phyloP scores from a whole-genome alignment of 2,113 vertebrate genomes.

The Pangasianodon gigas region DNA sequence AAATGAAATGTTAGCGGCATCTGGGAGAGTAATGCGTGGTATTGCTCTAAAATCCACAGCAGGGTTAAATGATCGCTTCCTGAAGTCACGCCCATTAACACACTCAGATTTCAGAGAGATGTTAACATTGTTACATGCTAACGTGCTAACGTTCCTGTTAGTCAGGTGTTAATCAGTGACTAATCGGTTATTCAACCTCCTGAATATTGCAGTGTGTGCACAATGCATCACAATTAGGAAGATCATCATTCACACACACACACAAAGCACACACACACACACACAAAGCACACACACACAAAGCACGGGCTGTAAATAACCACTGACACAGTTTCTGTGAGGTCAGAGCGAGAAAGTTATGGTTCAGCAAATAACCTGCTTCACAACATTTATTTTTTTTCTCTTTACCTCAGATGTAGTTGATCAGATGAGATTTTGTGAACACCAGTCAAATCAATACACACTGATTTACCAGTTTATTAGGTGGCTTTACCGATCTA shows the following conservation, averaged over 20 bases:
- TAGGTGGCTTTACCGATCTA: neutral
- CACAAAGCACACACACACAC: neutral
- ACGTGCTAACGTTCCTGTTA: constrained; percentile 17
- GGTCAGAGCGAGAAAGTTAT: neutral
- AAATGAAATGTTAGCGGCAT: neutral
- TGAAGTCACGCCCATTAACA: neutral
- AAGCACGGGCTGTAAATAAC: neutral
- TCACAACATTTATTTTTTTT: neutral
- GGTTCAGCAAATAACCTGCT: neutral
- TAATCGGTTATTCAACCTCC: constrained; percentile 47
- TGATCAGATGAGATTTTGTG: no score
- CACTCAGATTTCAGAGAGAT: neutral
- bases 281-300: neutral
- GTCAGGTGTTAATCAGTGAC: constrained; percentile 54
- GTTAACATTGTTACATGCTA: neutral
- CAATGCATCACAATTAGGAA: constrained; percentile 36
- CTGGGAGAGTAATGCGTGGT: neutral
- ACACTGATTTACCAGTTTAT: neutral
- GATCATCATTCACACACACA: neutral
- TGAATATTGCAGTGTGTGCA: constrained; percentile 50
- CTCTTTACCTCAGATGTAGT: neutral
- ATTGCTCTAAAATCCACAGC: neutral
- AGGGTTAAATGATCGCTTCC: neutral
- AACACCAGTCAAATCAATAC: neutral
- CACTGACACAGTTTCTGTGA: neutral